Percentiles rank a stretch among this genome's conserved stretches.
These are phyloP conservation scores for Oreochromis spilurus DNA, from an alignment of 2,113 vertebrate species.

Conservation along the genomic window DNA sequence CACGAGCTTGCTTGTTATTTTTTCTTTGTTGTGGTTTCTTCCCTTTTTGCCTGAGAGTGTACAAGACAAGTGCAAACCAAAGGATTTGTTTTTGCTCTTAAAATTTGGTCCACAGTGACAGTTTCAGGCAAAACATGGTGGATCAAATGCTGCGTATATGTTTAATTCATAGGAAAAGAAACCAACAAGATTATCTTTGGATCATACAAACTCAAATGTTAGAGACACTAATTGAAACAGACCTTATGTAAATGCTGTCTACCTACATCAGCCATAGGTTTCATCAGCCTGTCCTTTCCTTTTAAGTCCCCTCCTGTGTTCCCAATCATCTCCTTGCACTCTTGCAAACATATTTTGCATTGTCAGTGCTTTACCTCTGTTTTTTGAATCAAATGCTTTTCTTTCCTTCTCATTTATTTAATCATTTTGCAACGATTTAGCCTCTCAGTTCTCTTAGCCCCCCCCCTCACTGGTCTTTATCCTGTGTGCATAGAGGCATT, in stretches of 20 bases:
- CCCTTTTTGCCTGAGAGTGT: neutral
- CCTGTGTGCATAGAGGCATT: neutral
- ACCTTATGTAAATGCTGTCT: slow-evolving; percentile 12
- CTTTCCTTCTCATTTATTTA: neutral
- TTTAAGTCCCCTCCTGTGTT: neutral
- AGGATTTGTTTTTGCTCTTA: neutral
- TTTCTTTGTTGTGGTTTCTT: neutral
- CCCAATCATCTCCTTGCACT: neutral
- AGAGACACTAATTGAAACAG: slow-evolving; percentile 1
- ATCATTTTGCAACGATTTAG: neutral
- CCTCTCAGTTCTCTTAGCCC: neutral
- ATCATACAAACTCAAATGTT: neutral
- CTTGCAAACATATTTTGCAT: neutral
- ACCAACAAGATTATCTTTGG: neutral
- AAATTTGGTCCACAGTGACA: neutral
- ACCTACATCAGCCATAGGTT: neutral
- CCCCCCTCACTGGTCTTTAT: neutral
- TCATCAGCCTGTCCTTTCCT: slow-evolving; percentile 22
- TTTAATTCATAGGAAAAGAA: neutral
- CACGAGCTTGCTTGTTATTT: neutral
- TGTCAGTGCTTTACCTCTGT: neutral
- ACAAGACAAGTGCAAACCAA: neutral
- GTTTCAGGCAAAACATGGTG: neutral
- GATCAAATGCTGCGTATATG: rapidly evolving
- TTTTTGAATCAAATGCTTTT: neutral